Percentiles rank a stretch among this genome's conserved stretches.
phyloP scores from a whole-genome alignment of 2,113 vertebrate species.

The Strigops habroptila region DNA sequence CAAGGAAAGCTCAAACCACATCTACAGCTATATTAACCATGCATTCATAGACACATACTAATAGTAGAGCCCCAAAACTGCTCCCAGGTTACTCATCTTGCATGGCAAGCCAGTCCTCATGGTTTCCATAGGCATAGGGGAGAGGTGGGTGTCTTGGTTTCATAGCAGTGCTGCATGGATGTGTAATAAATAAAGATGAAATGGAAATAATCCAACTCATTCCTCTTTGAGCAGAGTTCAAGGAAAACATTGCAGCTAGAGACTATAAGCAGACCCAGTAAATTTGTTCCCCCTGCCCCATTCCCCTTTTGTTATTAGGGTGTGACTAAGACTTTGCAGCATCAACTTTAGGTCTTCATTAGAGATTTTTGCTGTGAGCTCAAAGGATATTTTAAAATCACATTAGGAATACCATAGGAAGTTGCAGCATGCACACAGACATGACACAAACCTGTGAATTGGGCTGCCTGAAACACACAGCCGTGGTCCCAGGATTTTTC shows the following conservation, averaged over 20 bases:
- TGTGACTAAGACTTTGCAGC: conserved; percentile 51
- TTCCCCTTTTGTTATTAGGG: conserved; percentile 56
- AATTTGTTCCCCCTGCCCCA: neutral
- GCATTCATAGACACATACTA: neutral
- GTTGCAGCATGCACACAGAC: neutral
- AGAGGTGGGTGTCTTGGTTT: conserved; percentile 53
- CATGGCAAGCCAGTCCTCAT: neutral
- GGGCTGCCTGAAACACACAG: neutral
- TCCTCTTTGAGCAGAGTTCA: conserved; percentile 59
- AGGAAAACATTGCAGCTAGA: conserved; percentile 59
- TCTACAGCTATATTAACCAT: neutral
- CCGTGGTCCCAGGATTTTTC: neutral
- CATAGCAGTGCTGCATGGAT: neutral
- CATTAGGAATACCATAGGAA: neutral
- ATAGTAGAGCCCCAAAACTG: conserved; percentile 9
- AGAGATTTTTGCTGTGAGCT: neutral
- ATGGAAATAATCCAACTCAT: conserved; percentile 58
- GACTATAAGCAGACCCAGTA: conserved; percentile 56
- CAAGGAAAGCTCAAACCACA: neutral
- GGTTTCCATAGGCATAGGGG: conserved; percentile 17
- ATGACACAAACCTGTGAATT: neutral
- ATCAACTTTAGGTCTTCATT: conserved; percentile 42
- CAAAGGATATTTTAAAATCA: neutral
- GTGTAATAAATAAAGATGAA: conserved; percentile 60
- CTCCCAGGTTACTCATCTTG: conserved; percentile 33